phyloP scores from a whole-genome alignment of 35 echinoderm and acorn worm genomes.

The Patiria miniata region DNA sequence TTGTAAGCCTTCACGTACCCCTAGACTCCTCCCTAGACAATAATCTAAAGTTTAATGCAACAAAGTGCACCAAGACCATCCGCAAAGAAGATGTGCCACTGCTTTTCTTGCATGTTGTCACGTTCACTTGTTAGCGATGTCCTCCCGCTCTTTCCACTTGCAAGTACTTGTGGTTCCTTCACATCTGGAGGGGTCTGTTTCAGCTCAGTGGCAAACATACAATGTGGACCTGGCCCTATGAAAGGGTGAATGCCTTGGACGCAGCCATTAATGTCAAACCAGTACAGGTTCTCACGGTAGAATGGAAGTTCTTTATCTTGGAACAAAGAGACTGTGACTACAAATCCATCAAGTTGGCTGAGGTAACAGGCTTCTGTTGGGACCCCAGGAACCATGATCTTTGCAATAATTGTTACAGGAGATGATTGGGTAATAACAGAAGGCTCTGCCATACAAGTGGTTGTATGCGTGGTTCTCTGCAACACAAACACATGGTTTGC shows the following conservation, averaged over 20 bases:
- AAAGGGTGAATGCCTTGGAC: background rate
- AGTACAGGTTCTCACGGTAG: conserved; percentile 8
- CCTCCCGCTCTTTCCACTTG: background rate
- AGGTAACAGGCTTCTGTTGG: conserved; percentile 1
- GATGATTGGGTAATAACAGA: background rate
- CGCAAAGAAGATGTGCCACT: background rate
- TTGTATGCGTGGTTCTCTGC: background rate
- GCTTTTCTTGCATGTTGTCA: background rate
- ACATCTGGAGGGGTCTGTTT: background rate
- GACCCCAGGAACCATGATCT: background rate
- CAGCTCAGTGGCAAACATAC: background rate
- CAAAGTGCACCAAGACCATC: conserved; percentile 3
- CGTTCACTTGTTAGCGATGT: background rate
- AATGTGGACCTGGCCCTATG: background rate
- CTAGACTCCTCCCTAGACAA: too few relatives aligned
- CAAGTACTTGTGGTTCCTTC: background rate
- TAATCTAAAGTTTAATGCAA: background rate
- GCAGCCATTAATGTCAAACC: background rate
- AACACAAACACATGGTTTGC: conserved; percentile 13
- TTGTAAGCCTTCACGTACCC: too few relatives aligned
- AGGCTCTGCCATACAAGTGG: background rate
- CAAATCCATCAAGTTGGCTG: background rate
- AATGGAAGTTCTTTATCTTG: background rate
- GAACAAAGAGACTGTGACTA: background rate
- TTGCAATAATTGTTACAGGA: background rate